Evolutionary conservation across 2,113 vertebrate genomes (phyloP).

Genomic region (Rhinogobius similis): DNA sequence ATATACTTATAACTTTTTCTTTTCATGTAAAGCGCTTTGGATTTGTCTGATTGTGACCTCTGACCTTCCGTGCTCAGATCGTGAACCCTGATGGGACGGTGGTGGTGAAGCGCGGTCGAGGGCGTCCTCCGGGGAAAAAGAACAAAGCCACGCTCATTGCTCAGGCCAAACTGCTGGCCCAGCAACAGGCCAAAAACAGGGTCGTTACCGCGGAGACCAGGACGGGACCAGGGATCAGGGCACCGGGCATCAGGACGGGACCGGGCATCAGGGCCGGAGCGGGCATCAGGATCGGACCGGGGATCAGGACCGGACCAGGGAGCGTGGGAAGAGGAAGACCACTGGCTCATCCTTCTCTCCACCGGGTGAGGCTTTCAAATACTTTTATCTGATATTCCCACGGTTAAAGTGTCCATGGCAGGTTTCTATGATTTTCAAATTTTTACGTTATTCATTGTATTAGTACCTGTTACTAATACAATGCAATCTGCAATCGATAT

Average conservation of each 20-base stretch:
- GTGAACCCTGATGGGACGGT: conserved; percentile 29
- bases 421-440: too few relatives aligned
- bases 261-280: background rate
- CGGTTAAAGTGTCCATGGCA: too few relatives aligned
- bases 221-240: background rate
- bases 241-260: background rate
- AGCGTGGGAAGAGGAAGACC: conserved; percentile 1
- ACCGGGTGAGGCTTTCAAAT: conserved; percentile 45
- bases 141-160: conserved; percentile 70
- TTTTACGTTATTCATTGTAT: too few relatives aligned
- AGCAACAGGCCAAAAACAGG: conserved; percentile 50
- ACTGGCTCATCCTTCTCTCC: background rate
- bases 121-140: conserved; percentile 73
- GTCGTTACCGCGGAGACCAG: background rate
- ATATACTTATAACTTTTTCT: too few relatives aligned
- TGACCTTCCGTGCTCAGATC: conserved; percentile 19
- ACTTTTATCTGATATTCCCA: too few relatives aligned
- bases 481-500: too few relatives aligned
- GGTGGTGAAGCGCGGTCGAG: conserved; percentile 71
- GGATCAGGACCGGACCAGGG: too few relatives aligned
- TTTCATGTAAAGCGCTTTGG: too few relatives aligned
- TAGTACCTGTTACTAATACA: too few relatives aligned
- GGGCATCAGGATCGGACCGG: too few relatives aligned
- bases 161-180: conserved; percentile 64
- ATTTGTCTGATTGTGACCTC: background rate